These are phyloP conservation scores for Gymnogyps californianus DNA, from an alignment of 2,113 vertebrate genomes.

Conservation along the genomic window DNA sequence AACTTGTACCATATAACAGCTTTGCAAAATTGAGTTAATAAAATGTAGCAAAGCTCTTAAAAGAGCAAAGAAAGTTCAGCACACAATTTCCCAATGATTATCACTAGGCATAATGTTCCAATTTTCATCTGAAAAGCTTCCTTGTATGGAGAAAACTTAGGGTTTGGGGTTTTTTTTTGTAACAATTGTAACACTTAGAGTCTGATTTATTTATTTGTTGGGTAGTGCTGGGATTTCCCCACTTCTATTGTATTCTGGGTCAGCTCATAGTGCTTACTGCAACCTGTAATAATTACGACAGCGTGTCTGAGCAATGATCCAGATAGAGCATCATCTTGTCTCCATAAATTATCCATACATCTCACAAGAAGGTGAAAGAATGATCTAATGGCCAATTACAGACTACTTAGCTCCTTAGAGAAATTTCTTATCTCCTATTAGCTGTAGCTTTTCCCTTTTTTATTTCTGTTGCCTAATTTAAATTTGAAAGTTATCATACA, in stretches of 20 bases:
- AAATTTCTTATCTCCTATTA: neutral
- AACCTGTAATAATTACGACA: neutral
- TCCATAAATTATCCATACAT: neutral
- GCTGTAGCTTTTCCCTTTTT: neutral
- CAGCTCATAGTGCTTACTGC: neutral
- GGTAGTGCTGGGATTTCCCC: neutral
- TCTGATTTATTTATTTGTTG: neutral
- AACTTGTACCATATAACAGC: neutral
- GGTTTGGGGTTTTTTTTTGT: neutral
- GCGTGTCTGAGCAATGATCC: neutral
- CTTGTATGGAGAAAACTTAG: neutral
- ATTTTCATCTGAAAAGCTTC: neutral
- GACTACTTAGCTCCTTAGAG: neutral
- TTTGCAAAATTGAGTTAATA: neutral
- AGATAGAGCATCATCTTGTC: neutral
- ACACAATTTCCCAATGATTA: neutral
- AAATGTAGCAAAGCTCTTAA: neutral
- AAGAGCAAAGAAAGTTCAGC: neutral
- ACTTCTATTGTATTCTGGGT: neutral
- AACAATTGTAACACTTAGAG: neutral
- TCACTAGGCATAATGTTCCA: neutral
- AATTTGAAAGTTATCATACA: neutral
- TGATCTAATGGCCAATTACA: neutral
- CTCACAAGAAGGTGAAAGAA: neutral
- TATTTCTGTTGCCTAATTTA: neutral